phyloP scores from a whole-genome alignment of 2,797 vertebrate genomes.

The Sebastes vulpes region DNA sequence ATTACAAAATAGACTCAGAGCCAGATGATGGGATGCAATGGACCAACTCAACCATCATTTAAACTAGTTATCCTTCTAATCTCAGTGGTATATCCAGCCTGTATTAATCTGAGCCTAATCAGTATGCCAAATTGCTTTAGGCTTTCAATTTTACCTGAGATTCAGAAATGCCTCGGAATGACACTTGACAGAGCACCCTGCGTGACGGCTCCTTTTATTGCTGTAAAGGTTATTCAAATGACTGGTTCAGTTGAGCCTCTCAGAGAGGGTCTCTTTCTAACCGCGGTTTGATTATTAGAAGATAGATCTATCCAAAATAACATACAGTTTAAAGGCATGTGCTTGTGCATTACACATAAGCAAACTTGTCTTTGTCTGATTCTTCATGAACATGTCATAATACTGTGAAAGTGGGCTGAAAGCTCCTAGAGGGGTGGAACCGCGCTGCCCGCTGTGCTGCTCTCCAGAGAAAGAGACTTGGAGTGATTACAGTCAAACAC shows the following conservation, averaged over 20 bases:
- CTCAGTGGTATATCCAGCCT: conserved; percentile 76
- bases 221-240: conserved; percentile 77
- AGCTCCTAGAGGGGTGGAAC: conserved; percentile 65
- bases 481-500: conserved; percentile 82
- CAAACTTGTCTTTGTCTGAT: conserved; percentile 33
- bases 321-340: background rate
- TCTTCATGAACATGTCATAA: conserved; percentile 51
- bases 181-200: conserved; percentile 54
- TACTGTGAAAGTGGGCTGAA: conserved; percentile 65
- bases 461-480: conserved; percentile 80
- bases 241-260: conserved; percentile 51
- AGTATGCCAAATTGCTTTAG: conserved; percentile 78
- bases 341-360: background rate
- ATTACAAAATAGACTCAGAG: conserved; percentile 81
- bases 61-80: conserved; percentile 82
- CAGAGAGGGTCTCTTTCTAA: conserved; percentile 30
- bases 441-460: conserved; percentile 71
- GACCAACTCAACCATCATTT: conserved; percentile 75
- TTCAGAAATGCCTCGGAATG: conserved; percentile 57
- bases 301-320: conserved; percentile 1
- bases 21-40: conserved; percentile 64
- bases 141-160: conserved; percentile 64
- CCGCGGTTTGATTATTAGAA: conserved; percentile 19
- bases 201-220: conserved; percentile 52
- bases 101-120: conserved; percentile 79